Evolutionary conservation across 2,888 invertebrate genomes (phyloP).

Genomic region (Aporophyla nigra): DNA sequence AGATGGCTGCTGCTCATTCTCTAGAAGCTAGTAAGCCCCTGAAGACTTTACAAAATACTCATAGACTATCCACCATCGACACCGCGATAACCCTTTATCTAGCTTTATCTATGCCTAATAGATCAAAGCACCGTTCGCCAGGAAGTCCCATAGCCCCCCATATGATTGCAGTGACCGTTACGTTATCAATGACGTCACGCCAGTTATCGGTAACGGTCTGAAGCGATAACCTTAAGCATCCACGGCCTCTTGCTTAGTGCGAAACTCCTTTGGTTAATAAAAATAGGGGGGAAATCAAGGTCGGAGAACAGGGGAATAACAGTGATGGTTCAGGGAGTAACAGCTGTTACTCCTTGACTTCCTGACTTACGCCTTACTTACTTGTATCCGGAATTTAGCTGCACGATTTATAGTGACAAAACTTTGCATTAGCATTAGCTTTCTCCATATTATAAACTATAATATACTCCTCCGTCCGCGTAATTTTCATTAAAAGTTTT

Average conservation of each 20-base stretch:
- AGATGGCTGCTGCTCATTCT: too few relatives aligned
- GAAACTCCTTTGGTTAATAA: neutral
- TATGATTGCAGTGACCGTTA: slow-evolving; percentile 42
- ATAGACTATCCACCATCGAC: neutral
- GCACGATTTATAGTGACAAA: too few relatives aligned
- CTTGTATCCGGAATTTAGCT: too few relatives aligned
- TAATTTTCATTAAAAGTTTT: too few relatives aligned
- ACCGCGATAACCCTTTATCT: neutral
- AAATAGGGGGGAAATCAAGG: too few relatives aligned
- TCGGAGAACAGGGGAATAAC: neutral
- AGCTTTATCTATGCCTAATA: neutral
- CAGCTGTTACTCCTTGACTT: too few relatives aligned
- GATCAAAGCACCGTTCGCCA: slow-evolving; percentile 10
- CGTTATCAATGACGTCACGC: slow-evolving; percentile 39
- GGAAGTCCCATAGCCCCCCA: slow-evolving; percentile 37
- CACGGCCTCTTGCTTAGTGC: slow-evolving; percentile 33
- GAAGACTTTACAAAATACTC: neutral
- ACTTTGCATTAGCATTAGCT: too few relatives aligned
- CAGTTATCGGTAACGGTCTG: slow-evolving; percentile 34
- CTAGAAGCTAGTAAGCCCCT: too few relatives aligned
- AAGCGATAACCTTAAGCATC: slow-evolving; percentile 35
- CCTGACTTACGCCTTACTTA: too few relatives aligned
- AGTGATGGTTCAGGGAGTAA: neutral
- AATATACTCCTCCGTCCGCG: too few relatives aligned
- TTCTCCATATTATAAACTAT: too few relatives aligned